Conservation (phyloP, 2,888 invertebrate genomes). For the Pheosia gnoma region DNA sequence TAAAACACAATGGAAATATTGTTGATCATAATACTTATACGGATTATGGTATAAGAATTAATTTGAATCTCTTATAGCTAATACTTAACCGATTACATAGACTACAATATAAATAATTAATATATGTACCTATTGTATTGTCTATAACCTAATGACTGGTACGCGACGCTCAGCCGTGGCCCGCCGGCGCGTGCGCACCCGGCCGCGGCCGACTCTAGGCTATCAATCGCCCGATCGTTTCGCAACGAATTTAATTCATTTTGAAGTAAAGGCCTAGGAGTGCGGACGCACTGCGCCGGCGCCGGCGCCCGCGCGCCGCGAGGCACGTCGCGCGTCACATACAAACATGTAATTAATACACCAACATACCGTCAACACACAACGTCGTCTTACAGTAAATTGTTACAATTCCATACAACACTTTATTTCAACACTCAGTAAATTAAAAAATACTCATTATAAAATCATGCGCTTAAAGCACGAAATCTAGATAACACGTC, state of each 20-base stretch:
- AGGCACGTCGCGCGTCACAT: conserved; percentile 37
- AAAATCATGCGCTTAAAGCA: conserved; percentile 79
- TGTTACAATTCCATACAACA: conserved; percentile 71
- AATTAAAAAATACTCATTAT: conserved; percentile 68
- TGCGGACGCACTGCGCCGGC: no score
- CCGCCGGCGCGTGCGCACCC: conserved; percentile 18
- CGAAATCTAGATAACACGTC: conserved; percentile 67
- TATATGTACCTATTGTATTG: conserved; percentile 62
- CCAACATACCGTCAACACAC: conserved; percentile 53
- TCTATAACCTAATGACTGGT: conserved; percentile 76
- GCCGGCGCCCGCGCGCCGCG: conserved; percentile 7
- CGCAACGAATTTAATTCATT: conserved; percentile 5
- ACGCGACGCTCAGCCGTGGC: conserved; percentile 73
- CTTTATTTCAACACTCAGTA: conserved; percentile 63
- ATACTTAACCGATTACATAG: conserved; percentile 68
- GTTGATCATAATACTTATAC: conserved; percentile 81
- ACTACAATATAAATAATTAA: conserved; percentile 72
- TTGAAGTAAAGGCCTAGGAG: neutral
- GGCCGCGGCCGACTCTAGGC: neutral
- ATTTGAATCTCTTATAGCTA: conserved; percentile 69
- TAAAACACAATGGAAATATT: conserved; percentile 79
- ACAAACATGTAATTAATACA: conserved; percentile 43
- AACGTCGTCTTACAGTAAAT: conserved; percentile 43
- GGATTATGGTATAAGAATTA: conserved; percentile 75
- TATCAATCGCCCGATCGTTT: neutral